Percentiles rank a stretch among this genome's conserved stretches.
Conservation (phyloP, 2,797 vertebrate species). For the Oryzias dopingdopingensis region DNA sequence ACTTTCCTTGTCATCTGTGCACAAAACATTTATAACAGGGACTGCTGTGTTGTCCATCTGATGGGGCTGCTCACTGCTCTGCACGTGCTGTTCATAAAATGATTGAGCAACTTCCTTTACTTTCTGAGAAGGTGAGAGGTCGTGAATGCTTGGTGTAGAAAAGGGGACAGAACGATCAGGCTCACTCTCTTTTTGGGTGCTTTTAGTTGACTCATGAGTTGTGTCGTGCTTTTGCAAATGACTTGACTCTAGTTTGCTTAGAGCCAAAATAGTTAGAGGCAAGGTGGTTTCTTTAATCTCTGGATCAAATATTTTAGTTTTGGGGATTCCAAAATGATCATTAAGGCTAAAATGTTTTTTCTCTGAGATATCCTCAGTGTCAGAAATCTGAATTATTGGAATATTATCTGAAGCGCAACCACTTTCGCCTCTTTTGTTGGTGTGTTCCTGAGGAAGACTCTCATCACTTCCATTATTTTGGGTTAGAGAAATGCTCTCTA, state of each 20-base stretch:
- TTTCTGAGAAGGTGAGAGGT: slow-evolving; percentile 23
- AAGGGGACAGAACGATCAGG: slow-evolving; percentile 15
- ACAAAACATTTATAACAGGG: slow-evolving; percentile 71
- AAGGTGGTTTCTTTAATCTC: slow-evolving; percentile 58
- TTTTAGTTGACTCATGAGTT: slow-evolving; percentile 30
- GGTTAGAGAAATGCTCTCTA: slow-evolving; percentile 16
- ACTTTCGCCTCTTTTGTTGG: slow-evolving; percentile 20
- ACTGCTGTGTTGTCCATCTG: slow-evolving; percentile 43
- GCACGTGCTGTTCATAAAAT: neutral
- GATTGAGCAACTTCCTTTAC: slow-evolving; percentile 52
- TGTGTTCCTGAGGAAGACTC: slow-evolving; percentile 30
- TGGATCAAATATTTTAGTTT: slow-evolving; percentile 62
- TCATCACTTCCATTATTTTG: slow-evolving; percentile 21
- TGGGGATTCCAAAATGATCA: slow-evolving; percentile 52
- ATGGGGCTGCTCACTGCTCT: slow-evolving; percentile 22
- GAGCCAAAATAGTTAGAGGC: slow-evolving; percentile 43
- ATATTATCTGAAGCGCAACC: slow-evolving; percentile 48
- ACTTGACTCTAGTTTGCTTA: slow-evolving; percentile 37
- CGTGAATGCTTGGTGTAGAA: slow-evolving; percentile 37
- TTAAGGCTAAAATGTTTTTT: slow-evolving; percentile 42
- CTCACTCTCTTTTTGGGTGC: slow-evolving; percentile 16
- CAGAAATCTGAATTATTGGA: slow-evolving; percentile 60
- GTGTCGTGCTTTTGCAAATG: slow-evolving; percentile 43
- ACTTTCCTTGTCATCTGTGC: slow-evolving; percentile 55
- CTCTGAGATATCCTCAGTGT: slow-evolving; percentile 42